These are phyloP conservation scores for Parasteatoda lunata DNA, from an alignment of 2,888 invertebrate species.

Conservation along the genomic window DNA sequence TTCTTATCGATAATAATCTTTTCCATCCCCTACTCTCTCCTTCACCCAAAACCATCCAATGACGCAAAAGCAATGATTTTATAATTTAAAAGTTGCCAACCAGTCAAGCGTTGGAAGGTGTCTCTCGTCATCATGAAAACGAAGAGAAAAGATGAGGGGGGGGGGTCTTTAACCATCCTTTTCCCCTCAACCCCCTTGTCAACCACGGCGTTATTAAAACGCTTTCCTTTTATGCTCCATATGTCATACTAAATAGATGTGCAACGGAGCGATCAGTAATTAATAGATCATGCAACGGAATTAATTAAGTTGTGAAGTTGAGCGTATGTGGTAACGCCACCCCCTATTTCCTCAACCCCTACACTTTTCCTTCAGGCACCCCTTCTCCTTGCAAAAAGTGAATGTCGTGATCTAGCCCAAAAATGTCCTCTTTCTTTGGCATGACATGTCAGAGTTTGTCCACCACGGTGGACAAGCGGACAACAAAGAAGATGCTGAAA, in stretches of 20 bases:
- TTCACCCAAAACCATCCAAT: constrained; percentile 28
- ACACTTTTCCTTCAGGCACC: constrained; percentile 1
- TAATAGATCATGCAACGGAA: constrained; percentile 67
- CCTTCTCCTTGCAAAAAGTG: constrained; percentile 31
- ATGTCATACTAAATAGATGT: constrained; percentile 67
- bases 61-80: constrained; percentile 67
- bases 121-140: constrained; percentile 49
- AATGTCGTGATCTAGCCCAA: constrained; percentile 30
- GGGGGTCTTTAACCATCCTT: constrained; percentile 9
- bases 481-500: constrained; percentile 34
- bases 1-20: no score
- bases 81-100: constrained; percentile 64
- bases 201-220: constrained; percentile 65
- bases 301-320: constrained; percentile 67
- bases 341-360: not conserved
- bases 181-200: constrained; percentile 29
- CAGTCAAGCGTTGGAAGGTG: constrained; percentile 49
- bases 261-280: constrained; percentile 63
- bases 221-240: constrained; percentile 64
- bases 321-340: constrained; percentile 51
- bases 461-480: constrained; percentile 27
- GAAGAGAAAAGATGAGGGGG: constrained; percentile 4
- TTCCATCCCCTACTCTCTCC: not conserved
- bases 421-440: constrained; percentile 27
- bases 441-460: constrained; percentile 11